Evolutionary conservation across 2,797 vertebrate species (phyloP), one percentile per base, ranked within the genome.

Genomic region (Cynodonichthys magdalenae): DNA sequence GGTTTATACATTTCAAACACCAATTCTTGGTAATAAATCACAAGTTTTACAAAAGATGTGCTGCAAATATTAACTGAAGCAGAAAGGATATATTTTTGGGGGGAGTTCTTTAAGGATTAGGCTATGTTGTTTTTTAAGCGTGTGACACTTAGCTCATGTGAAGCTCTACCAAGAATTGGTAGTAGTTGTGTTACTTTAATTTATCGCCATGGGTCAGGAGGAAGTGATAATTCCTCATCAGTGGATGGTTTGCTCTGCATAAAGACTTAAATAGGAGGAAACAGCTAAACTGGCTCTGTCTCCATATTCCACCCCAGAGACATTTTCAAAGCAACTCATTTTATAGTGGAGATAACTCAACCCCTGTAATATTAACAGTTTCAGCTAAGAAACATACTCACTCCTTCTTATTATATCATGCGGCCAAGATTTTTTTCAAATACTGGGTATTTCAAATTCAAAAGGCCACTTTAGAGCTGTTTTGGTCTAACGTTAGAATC

Each of bases 1-100:
- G 45, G 72, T 56, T 74, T 72, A 54, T 65, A 74, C 64, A 71
- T 52, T 59, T 73, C 54, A 77, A 80, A 80, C 53, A 59, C 62
- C 65, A 42, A 34, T 36, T 36, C 8, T 36, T 36, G 34, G 10
- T 36, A 8, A 10, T 55, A 59, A 61, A 66, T 75, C 70, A 10
- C 24, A 42, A 48, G 34, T 52, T 55, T 71, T 57, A 55, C 17
- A 62, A 58, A 29, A 60, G 45, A 74, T 64, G 19, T 54, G 44
- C 51, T 76, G 46, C 66, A 81, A 51, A 71, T 80, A 64, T 46
- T 59, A 72, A 73, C 14, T 48, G 44, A 63, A 46, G 34, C 46
- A 56, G 53, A 62, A 63, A 27, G 53, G 36, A 28, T 18, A 8
- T n/a, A 10, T 47, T 58, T 19, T 18, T 19, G 24, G 18, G 17